Base-by-base conservation (phyloP, 1,140 invertebrate species). In the Leptinotarsa lineolata region DNA sequence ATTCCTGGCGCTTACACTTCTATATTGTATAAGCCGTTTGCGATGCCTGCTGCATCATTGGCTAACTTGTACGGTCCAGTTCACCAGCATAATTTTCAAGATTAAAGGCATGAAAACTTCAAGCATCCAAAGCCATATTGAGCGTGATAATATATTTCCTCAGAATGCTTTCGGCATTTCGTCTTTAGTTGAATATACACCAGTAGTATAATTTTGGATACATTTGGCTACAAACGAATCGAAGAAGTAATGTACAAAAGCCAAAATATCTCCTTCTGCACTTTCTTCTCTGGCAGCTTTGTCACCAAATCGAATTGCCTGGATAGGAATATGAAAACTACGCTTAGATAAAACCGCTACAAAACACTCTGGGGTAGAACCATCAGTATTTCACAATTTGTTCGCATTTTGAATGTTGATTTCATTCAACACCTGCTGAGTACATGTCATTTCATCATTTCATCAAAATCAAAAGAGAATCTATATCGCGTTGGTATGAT, bases 161-260 rank as follows among this genome's bases (percentile, higher is more conserved):
- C 80, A 39, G 71, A 85, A 86, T n/a, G 66, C 74, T 74, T 79
- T 78, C 12, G 86, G 59, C 80, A 81, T 85, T 80, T 86, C 84
- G 72, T 85, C 84, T 16, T 60, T n/a, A 2, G 68, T 70, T n/a
- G 15, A 15, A 48, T 45, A 65, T 16, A 8, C 16, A 16, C 63
- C 63, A 20, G 13, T 4, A 21, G 5, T 65, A 13, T 65, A 65
- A 18, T n/a, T 65, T 30, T n/a, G 16, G 15, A 21, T 16, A 30
- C 63, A 65, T n/a, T 65, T 65, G 5, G 0, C 63, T 0, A 65
- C 63, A 22, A 65, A 65, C 8, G 16, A n/a, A n/a, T 65, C 63
- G 21, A 65, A 65, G 5, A 65, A 16, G 15, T 21, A n/a, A n/a
- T 15, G 63, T n/a, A 68, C 44, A 44, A 22, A 22, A 8, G 39